Conservation (phyloP, 2,113 vertebrate genomes). For the Oryzias javanicus region DNA sequence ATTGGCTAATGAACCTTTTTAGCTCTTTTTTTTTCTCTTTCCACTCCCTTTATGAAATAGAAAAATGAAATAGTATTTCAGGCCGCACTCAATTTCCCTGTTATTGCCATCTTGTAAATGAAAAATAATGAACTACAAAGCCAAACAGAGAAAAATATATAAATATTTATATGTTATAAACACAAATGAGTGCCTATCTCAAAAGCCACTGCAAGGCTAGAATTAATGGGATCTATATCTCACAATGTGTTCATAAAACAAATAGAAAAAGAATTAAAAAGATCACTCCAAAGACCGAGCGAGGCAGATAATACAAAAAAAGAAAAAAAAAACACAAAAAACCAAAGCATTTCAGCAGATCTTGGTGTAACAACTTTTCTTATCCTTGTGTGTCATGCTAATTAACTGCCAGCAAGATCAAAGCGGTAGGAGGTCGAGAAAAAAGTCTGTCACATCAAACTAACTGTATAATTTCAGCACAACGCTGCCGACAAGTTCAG, state of each 20-base stretch:
- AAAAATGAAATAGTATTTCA: conserved; percentile 5
- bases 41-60: not conserved
- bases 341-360: conserved; percentile 42
- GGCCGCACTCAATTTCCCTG: conserved; percentile 1
- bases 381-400: conserved; percentile 46
- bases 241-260: conserved; percentile 25
- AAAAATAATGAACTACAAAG: conserved; percentile 37
- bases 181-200: conserved; percentile 27
- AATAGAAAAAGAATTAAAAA: conserved; percentile 4
- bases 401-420: conserved; percentile 66
- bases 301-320: conserved; percentile 1
- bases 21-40: not conserved
- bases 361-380: conserved; percentile 35
- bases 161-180: conserved; percentile 14
- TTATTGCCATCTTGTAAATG: conserved; percentile 28
- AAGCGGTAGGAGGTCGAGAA: conserved; percentile 22
- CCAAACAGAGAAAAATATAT: conserved; percentile 10
- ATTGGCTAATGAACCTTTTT: not conserved
- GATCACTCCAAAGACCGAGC: conserved; percentile 7
- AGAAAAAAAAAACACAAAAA: conserved; percentile 32
- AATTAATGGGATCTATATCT: conserved; percentile 61
- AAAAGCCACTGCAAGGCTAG: conserved; percentile 57
- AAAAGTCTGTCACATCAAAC: conserved; percentile 43
- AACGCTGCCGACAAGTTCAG: conserved; percentile 37
- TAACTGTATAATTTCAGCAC: conserved; percentile 38